Conservation (phyloP, 2,888 invertebrate species). For the Gymnocheta viridis region DNA sequence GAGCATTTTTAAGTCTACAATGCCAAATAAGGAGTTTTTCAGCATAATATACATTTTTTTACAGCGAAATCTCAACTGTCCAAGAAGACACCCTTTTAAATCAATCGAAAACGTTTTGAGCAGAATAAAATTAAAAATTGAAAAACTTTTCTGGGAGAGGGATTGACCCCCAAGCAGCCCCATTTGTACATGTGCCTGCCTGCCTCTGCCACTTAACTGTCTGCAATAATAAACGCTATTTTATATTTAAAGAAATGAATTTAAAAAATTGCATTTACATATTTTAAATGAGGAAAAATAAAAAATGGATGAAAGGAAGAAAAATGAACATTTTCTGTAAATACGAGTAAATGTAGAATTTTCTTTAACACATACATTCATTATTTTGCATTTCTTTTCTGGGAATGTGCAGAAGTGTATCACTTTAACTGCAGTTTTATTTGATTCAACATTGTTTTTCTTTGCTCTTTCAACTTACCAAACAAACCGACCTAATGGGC, state of each 20-base stretch:
- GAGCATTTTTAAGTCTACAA: too few species aligned
- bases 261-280: slow-evolving; percentile 23
- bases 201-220: background rate
- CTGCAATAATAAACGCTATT: slow-evolving; percentile 3
- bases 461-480: background rate
- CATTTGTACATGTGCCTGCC: slow-evolving; percentile 7
- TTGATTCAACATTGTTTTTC: background rate
- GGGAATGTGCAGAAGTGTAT: slow-evolving; percentile 1
- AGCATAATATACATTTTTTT: too few species aligned
- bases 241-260: background rate
- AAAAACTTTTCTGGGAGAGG: too few species aligned
- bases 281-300: slow-evolving; percentile 29
- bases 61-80: too few species aligned
- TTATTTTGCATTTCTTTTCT: background rate
- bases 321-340: slow-evolving; percentile 13
- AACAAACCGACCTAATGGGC: background rate
- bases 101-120: too few species aligned
- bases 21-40: too few species aligned
- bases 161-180: background rate
- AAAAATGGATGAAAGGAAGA: background rate
- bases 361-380: too few species aligned
- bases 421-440: slow-evolving; percentile 3
- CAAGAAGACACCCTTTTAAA: too few species aligned
- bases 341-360: slow-evolving; percentile 12
- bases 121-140: too few species aligned